These are phyloP conservation scores for Drosophila nannoptera DNA, from an alignment of 1,140 invertebrate genomes.

Conservation along the genomic window DNA sequence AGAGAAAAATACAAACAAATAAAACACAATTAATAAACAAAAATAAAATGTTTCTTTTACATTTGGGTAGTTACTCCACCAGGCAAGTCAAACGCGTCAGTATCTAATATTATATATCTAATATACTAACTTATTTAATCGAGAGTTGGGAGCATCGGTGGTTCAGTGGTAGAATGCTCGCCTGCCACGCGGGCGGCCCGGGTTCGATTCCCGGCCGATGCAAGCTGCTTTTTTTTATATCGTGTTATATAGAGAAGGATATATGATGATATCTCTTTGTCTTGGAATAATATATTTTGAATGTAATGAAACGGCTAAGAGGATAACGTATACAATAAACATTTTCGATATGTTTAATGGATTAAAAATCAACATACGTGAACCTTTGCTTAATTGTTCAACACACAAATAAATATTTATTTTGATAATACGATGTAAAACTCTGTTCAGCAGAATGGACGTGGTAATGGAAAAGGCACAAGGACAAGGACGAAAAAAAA, in stretches of 20 bases:
- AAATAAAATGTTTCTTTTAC: conserved; percentile 4
- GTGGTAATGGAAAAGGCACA: conserved; percentile 34
- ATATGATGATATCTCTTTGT: too few relatives aligned
- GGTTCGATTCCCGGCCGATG: conserved; percentile 90
- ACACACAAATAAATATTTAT: conserved; percentile 2
- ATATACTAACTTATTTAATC: not conserved
- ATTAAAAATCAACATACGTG: not conserved
- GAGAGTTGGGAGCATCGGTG: conserved; percentile 80
- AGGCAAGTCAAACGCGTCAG: not conserved
- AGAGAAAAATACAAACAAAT: conserved; percentile 72
- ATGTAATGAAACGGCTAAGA: too few relatives aligned
- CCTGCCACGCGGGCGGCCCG: conserved; percentile 91
- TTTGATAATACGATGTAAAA: not conserved
- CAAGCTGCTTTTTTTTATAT: conserved; percentile 7
- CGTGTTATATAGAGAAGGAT: too few relatives aligned
- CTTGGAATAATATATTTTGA: too few relatives aligned
- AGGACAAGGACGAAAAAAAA: not conserved
- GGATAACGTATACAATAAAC: too few relatives aligned
- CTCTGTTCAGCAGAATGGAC: conserved; percentile 28
- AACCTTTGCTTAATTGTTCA: not conserved
- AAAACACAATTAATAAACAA: conserved; percentile 77
- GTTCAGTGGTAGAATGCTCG: conserved; percentile 87
- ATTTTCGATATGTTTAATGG: too few relatives aligned
- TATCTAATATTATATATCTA: not conserved
- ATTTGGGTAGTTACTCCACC: too few relatives aligned